These are phyloP conservation scores for Lobophora halterata DNA, from an alignment of 2,888 invertebrate genomes.

Conservation along the genomic window DNA sequence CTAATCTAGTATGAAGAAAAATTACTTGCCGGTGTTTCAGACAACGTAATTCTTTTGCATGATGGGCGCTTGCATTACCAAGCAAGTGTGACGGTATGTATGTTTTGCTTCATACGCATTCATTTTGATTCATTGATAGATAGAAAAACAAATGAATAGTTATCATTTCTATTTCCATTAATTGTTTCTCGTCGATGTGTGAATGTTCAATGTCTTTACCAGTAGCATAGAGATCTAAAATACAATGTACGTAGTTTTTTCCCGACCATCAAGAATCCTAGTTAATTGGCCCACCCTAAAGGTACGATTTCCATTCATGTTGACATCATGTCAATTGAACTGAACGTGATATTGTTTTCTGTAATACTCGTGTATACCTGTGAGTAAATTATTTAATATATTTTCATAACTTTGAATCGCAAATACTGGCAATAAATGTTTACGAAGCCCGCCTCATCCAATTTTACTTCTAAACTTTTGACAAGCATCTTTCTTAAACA, in stretches of 20 bases:
- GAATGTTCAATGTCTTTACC: too few relatives aligned
- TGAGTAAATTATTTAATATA: too few relatives aligned
- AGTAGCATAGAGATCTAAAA: too few relatives aligned
- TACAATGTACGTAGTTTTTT: too few relatives aligned
- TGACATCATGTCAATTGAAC: too few relatives aligned
- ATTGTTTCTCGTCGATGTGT: not conserved
- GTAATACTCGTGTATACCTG: too few relatives aligned
- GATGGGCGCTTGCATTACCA: constrained; percentile 34
- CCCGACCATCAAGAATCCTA: too few relatives aligned
- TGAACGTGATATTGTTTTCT: too few relatives aligned
- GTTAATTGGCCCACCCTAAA: too few relatives aligned
- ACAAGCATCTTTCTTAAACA: constrained; percentile 70
- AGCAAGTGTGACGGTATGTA: constrained; percentile 12
- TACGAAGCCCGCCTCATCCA: constrained; percentile 47
- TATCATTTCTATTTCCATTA: constrained; percentile 1
- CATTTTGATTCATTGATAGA: constrained; percentile 2
- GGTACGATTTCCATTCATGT: too few relatives aligned
- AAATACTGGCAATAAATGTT: constrained; percentile 20
- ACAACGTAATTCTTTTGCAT: constrained; percentile 61
- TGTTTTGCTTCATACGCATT: constrained; percentile 34
- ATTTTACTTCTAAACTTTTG: constrained; percentile 48
- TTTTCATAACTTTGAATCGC: too few relatives aligned
- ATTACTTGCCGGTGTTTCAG: constrained; percentile 52
- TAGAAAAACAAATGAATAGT: not conserved
- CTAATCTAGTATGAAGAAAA: constrained; percentile 49